Percentiles rank a stretch among this genome's conserved stretches.
Evolutionary conservation across 2,797 vertebrate species (phyloP).

Genomic region (Sebastes melanostomus): DNA sequence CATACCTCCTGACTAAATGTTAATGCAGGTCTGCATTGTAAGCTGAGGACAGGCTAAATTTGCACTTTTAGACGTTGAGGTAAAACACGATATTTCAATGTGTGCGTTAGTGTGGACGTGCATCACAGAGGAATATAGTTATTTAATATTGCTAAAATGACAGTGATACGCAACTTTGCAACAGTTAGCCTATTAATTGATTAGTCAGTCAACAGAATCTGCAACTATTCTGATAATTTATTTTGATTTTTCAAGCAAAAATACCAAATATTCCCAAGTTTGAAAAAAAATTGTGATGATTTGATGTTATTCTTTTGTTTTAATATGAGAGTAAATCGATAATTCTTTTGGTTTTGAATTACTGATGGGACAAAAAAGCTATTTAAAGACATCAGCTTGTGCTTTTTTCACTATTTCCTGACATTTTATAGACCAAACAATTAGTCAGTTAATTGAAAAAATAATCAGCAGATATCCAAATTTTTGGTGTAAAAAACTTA

Average conservation of each 20-base stretch:
- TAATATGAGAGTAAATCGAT: too few species aligned
- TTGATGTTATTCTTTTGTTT: not conserved
- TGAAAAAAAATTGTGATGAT: not conserved
- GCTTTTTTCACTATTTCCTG: not conserved
- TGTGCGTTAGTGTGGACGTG: not conserved
- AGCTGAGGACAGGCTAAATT: not conserved
- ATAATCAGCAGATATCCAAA: not conserved
- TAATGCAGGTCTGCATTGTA: not conserved
- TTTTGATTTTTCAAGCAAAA: not conserved
- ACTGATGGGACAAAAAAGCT: not conserved
- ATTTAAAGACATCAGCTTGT: not conserved
- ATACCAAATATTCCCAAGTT: not conserved
- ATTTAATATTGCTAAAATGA: not conserved
- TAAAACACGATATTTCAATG: not conserved
- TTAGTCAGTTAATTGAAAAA: not conserved
- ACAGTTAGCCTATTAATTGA: not conserved
- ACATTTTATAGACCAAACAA: not conserved
- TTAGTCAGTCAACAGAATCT: not conserved
- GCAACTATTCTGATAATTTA: not conserved
- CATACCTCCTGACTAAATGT: not conserved
- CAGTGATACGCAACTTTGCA: not conserved
- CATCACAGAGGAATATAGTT: not conserved
- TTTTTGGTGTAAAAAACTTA: not conserved
- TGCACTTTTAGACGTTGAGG: not conserved
- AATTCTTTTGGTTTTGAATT: not conserved